Evolutionary conservation across 1,140 invertebrate genomes (phyloP).

Genomic region (Rhopalosiphum padi): DNA sequence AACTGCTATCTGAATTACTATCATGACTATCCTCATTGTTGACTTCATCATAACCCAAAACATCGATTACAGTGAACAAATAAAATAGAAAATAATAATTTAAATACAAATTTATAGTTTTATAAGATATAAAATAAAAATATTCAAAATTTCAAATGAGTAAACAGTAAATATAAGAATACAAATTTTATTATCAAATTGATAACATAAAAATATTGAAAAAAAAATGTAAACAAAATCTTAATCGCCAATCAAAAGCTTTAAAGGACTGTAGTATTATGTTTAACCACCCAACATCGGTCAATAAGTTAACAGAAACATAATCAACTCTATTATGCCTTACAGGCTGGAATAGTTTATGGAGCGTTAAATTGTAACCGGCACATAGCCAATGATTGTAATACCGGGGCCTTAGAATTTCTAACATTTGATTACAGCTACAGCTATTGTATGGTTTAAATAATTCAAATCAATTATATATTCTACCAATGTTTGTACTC

Average conservation of each 20-base stretch:
- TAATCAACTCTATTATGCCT: no score
- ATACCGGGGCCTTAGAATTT: no score
- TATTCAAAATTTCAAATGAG: neutral
- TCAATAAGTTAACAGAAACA: neutral
- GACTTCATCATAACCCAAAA: conserved; percentile 33
- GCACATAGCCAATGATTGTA: neutral
- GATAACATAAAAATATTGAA: neutral
- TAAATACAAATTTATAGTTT: neutral
- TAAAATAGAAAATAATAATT: neutral
- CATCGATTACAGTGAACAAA: neutral
- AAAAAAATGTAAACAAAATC: neutral
- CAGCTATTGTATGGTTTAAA: no score
- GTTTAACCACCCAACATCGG: neutral
- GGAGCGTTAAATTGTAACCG: neutral
- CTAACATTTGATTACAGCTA: no score
- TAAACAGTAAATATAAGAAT: neutral
- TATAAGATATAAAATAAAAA: neutral
- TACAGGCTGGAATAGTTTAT: neutral
- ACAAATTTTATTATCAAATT: neutral
- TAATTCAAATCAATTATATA: no score
- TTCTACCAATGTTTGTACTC: no score
- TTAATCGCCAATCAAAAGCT: neutral
- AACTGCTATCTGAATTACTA: conserved; percentile 28
- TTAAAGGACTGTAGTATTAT: neutral
- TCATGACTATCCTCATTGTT: neutral